These are phyloP conservation scores for Cosmia trapezina DNA, from an alignment of 2,888 invertebrate species.

Conservation along the genomic window DNA sequence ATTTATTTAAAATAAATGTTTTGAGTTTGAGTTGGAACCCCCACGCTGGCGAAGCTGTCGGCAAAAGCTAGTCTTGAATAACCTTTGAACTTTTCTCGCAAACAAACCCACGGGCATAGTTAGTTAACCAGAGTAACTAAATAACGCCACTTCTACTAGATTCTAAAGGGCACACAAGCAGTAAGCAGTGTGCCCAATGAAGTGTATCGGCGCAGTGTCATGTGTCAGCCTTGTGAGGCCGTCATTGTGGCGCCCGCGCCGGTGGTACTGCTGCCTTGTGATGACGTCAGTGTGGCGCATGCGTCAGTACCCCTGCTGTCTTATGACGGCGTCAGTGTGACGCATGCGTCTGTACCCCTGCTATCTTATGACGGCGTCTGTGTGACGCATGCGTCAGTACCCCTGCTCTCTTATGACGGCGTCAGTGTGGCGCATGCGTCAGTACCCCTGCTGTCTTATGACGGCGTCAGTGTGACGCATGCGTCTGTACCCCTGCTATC, in stretches of 20 bases:
- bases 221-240: conserved; percentile 67
- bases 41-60: too few relatives aligned
- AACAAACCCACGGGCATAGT: neutral
- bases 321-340: conserved; percentile 52
- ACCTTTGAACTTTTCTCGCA: neutral
- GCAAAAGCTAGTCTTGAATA: neutral
- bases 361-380: conserved; percentile 68
- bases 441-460: conserved; percentile 37
- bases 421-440: conserved; percentile 72
- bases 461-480: conserved; percentile 37
- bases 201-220: conserved; percentile 59
- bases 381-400: conserved; percentile 71
- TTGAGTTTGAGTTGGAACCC: too few relatives aligned
- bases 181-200: conserved; percentile 62
- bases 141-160: conserved; percentile 46
- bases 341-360: conserved; percentile 22
- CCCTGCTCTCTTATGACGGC: conserved; percentile 66
- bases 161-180: conserved; percentile 30
- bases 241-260: conserved; percentile 72
- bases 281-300: conserved; percentile 69
- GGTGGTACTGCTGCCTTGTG: conserved; percentile 62
- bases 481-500: conserved; percentile 52
- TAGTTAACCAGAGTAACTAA: neutral
- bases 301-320: conserved; percentile 58
- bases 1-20: too few relatives aligned